Evolutionary conservation across 2,888 invertebrate genomes (phyloP), one percentile per base, ranked within the genome.

Genomic region (Tachina fera): DNA sequence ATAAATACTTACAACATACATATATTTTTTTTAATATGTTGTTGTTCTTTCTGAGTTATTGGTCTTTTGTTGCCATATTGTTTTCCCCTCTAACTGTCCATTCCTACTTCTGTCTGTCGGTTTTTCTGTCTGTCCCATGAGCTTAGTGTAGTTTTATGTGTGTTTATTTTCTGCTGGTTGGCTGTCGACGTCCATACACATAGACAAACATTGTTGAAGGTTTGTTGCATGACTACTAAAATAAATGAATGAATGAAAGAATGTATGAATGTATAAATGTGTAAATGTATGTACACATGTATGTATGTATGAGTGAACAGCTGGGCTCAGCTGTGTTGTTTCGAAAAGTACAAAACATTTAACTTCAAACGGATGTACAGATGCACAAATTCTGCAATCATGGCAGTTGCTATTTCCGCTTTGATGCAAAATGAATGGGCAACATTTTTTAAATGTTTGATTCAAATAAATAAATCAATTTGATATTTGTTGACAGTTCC

Each of bases 391-490:
- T 86, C 80, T 76, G 76, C 83, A 80, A 83, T 83, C 83, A 79
- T 71, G 86, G 83, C 86, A 86, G 79, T 86, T 86, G 86, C 83
- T 86, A 86, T 86, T 86, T 86, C 86, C 86, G 86, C 86, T 83
- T 83, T 86, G 79, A 67, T 86, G 79, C 79, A 83, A 86, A 76
- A 79, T 76, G 79, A 76, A 83, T 86, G 86, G 70, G 61, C 79
- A 79, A 75, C 56, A 82, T 53, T 79, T 86, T 79, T 60, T 58
- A 81, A 81, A 75, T 81, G 51, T 75, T 75, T 81, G 68, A 68
- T 75, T 75, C 81, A 81, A 60, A 74, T 67, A 72, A 79, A 86
- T 86, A 86, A 86, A 86, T 86, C 86, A 86, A 86, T 83, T 83
- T 83, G 79, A 74, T 79, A 83, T 86, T 76, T 83, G 86, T 72